Conservation (phyloP, 2,797 vertebrate species). For the Myoxocephalus aenaeus region DNA sequence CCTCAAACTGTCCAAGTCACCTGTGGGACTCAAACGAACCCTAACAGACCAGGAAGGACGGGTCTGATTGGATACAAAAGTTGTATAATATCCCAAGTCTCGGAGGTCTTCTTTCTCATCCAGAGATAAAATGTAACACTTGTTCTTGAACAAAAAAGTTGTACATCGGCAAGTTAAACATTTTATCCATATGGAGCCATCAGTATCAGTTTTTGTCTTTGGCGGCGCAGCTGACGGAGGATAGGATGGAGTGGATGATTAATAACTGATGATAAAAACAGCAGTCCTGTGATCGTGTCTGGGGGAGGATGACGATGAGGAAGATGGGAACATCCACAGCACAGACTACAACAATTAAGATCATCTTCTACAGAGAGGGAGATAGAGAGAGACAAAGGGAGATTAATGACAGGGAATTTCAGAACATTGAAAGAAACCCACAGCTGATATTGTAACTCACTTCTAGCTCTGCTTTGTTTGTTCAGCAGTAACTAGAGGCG, state of each 20-base stretch:
- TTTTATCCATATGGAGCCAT: conserved; percentile 34
- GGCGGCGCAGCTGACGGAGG: conserved; percentile 41
- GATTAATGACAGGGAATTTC: conserved; percentile 18
- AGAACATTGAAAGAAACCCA: not conserved
- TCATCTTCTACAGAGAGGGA: conserved; percentile 75
- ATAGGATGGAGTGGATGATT: conserved; percentile 40
- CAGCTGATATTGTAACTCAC: conserved; percentile 4
- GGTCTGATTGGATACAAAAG: not conserved
- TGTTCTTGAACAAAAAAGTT: not conserved
- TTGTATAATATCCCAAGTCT: not conserved
- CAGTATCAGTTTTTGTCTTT: conserved; percentile 18
- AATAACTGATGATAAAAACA: conserved; percentile 10
- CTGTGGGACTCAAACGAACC: conserved; percentile 7
- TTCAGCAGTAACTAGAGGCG: conserved; percentile 41
- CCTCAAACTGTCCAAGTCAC: conserved; percentile 31
- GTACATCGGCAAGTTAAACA: conserved; percentile 7
- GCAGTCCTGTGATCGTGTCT: conserved; percentile 64
- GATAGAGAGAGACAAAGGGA: conserved; percentile 29
- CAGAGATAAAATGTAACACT: conserved; percentile 2
- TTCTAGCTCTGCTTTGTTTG: conserved; percentile 41
- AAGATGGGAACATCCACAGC: conserved; percentile 73
- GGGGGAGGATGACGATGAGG: conserved; percentile 77
- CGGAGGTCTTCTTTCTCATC: not conserved
- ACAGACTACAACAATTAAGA: conserved; percentile 73
- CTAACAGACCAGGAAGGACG: not conserved